Base-by-base conservation (phyloP, 2,797 vertebrate species). In the Zenarchopterus dispar region DNA sequence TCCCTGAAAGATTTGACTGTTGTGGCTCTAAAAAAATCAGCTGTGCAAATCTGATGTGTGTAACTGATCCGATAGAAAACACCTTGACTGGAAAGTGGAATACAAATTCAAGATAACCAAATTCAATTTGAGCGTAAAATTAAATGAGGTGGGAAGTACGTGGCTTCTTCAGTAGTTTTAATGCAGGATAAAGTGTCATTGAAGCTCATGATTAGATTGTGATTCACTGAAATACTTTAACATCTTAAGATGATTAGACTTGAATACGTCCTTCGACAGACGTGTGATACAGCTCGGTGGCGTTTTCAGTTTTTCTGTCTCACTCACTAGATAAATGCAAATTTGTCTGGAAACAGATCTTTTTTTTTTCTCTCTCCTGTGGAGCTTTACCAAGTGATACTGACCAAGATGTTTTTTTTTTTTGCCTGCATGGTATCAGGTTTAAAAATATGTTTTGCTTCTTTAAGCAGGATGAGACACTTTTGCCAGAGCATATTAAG, bases 1-100 rank as follows among this genome's bases (percentile, higher is more conserved):
- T 44, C 8, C 59, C 51, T 49, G 62, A 47, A 60, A 28, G 49
- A 51, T 77, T 70, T 68, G 17, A 42, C 21, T 42, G 2, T 9
- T 33, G 23, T 41, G 23, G n/a, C 1, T 45, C 13, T 60, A 23
- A 33, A 42, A 71, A 41, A 69, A 62, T 51, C 17, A 70, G 50
- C 26, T 39, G 70, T 69, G 47, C 39, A 9, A 46, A 26, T 42
- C 42, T 49, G 61, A 22, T 53, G 4, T 39, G 13, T 39, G 13
- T 15, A 39, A 39, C 16, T 2, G 5, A 42, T 66, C 26, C 1
- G n/a, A 62, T 33, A 1, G 0, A 23, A 23, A 62, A 62, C 2
- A 39, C 4, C 11, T 21, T 2, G 5, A 52, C 21, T 13, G 33
- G 41, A 53, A 59, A 24, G 23, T 22, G 3, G 7, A 10, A 22